phyloP scores from a whole-genome alignment of 2,888 invertebrate genomes.

The Chromoteleia sp. region DNA sequence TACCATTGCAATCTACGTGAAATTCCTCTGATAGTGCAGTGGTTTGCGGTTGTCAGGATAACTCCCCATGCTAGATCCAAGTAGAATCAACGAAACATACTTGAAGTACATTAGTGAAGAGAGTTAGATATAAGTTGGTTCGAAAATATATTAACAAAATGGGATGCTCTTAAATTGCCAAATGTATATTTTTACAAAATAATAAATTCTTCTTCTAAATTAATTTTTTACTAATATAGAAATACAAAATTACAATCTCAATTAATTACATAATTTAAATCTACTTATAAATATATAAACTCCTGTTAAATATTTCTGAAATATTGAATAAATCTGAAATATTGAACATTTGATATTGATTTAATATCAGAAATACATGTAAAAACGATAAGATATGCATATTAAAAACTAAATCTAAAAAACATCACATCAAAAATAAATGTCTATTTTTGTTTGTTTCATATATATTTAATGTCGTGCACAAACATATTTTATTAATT shows the following conservation, averaged over 20 bases:
- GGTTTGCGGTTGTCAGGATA: conserved; percentile 37
- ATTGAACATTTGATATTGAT: neutral
- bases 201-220: neutral
- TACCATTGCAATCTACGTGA: conserved; percentile 18
- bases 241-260: no score
- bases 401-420: no score
- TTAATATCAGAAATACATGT: neutral
- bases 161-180: neutral
- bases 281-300: neutral
- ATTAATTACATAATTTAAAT: no score
- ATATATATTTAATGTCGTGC: no score
- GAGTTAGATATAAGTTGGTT: conserved; percentile 7
- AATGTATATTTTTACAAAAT: neutral
- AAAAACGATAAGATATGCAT: no score
- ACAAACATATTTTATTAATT: no score
- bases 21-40: conserved; percentile 22
- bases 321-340: neutral
- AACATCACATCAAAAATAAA: no score
- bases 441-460: no score
- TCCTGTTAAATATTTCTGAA: neutral
- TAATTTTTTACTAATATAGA: no score
- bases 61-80: conserved; percentile 26
- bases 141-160: conserved; percentile 12
- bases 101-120: conserved; percentile 14
- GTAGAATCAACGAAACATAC: conserved; percentile 25